Evolutionary conservation across 1,140 invertebrate genomes (phyloP).

Genomic region (Mactra quadrangularis): DNA sequence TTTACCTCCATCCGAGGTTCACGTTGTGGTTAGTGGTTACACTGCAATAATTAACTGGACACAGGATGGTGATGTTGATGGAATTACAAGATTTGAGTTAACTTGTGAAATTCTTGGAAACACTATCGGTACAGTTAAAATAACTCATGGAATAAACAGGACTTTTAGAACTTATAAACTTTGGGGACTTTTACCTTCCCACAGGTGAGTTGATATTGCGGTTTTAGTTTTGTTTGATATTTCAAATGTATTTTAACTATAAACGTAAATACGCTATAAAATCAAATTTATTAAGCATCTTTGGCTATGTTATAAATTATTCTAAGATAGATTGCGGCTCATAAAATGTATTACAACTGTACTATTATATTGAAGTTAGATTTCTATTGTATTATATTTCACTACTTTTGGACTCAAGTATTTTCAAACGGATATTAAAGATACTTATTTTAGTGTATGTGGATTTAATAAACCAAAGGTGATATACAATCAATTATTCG

Average conservation of each 20-base stretch:
- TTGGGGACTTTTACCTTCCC: slow-evolving; percentile 34
- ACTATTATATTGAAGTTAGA: too few species aligned
- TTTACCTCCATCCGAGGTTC: background rate
- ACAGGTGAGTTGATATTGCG: slow-evolving; percentile 13
- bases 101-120: slow-evolving; percentile 23
- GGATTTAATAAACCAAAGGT: too few species aligned
- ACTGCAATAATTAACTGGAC: slow-evolving; percentile 25
- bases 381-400: too few species aligned
- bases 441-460: too few species aligned
- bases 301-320: background rate
- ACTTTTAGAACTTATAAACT: slow-evolving; percentile 14
- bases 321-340: background rate
- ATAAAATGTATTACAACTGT: too few species aligned
- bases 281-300: background rate
- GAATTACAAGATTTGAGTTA: slow-evolving; percentile 23
- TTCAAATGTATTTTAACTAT: background rate
- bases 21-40: slow-evolving; percentile 2
- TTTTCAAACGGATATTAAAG: too few species aligned
- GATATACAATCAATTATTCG: too few species aligned
- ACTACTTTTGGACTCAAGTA: too few species aligned
- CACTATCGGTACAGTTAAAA: slow-evolving; percentile 3
- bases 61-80: slow-evolving; percentile 1
- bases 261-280: background rate
- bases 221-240: background rate
- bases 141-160: slow-evolving; percentile 42